These are phyloP conservation scores for Amblyopsis rosae DNA, from an alignment of 2,113 vertebrate genomes.

Conservation along the genomic window DNA sequence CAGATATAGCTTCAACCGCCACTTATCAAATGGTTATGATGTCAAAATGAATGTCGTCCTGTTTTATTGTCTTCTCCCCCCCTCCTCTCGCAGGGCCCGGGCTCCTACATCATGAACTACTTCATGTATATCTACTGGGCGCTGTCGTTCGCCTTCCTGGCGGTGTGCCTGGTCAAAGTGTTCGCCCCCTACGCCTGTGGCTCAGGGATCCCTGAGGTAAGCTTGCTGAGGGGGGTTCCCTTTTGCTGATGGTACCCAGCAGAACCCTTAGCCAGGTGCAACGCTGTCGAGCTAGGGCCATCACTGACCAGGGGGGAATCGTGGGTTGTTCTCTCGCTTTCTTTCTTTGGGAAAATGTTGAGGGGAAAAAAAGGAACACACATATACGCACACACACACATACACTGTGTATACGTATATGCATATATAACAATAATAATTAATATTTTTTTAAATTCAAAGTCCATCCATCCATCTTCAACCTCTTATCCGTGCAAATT, in stretches of 20 bases:
- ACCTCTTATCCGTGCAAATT: too few relatives aligned
- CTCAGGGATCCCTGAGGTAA: constrained; percentile 97
- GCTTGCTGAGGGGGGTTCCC: neutral
- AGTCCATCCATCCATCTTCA: too few relatives aligned
- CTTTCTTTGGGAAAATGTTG: neutral
- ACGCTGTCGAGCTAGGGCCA: too few relatives aligned
- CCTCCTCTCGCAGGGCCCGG: constrained; percentile 83
- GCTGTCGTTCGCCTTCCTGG: constrained; percentile 94
- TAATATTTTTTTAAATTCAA: too few relatives aligned
- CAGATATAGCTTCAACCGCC: too few relatives aligned
- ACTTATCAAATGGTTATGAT: too few relatives aligned
- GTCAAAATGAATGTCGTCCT: neutral
- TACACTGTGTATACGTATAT: too few relatives aligned
- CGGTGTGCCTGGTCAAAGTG: constrained; percentile 94
- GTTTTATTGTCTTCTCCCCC: neutral
- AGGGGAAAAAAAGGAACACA: too few relatives aligned
- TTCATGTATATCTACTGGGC: constrained; percentile 99
- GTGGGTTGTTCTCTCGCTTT: neutral
- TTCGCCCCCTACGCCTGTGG: constrained; percentile 98
- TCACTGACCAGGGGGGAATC: neutral
- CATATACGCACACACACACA: too few relatives aligned
- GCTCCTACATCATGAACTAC: constrained; percentile 99
- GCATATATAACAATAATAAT: too few relatives aligned
- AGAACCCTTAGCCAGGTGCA: too few relatives aligned
- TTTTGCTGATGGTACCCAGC: too few relatives aligned